These are phyloP conservation scores for Ctenopoma multispine DNA, from an alignment of 2,797 vertebrate species.

Conservation along the genomic window DNA sequence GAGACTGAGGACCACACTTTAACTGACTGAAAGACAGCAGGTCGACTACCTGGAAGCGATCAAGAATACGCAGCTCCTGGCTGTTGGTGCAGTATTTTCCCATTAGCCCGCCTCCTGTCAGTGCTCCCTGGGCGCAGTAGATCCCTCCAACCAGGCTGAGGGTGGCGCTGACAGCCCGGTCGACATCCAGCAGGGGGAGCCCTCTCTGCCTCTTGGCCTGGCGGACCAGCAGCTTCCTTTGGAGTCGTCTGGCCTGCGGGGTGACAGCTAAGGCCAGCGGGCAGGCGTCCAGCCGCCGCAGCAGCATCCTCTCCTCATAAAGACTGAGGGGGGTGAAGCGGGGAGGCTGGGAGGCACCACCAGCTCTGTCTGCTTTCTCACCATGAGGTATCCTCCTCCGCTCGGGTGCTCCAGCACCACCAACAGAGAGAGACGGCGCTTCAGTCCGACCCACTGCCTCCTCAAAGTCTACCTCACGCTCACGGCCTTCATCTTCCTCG, in stretches of 20 bases:
- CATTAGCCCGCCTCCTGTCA: constrained; percentile 48
- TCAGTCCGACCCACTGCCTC: constrained; percentile 61
- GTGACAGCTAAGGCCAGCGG: constrained; percentile 91
- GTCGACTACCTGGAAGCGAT: constrained; percentile 92
- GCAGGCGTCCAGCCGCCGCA: constrained; percentile 90
- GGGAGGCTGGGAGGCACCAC: constrained; percentile 44
- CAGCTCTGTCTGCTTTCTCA: constrained; percentile 70
- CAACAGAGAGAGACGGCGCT: constrained; percentile 37
- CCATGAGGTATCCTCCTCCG: constrained; percentile 80
- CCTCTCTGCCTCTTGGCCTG: constrained; percentile 93
- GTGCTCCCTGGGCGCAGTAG: constrained; percentile 86
- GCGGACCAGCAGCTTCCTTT: constrained; percentile 91
- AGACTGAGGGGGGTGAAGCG: constrained; percentile 84
- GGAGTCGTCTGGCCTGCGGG: constrained; percentile 89
- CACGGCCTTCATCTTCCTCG: constrained; percentile 89
- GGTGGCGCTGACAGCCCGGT: constrained; percentile 89
- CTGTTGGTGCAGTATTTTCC: constrained; percentile 87
- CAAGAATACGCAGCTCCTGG: constrained; percentile 92
- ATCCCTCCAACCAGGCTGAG: constrained; percentile 92
- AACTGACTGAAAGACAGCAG: neutral
- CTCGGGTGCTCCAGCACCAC: constrained; percentile 53
- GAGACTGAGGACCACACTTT: no score
- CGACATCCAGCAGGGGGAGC: constrained; percentile 93
- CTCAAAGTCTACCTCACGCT: constrained; percentile 82
- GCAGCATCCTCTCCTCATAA: constrained; percentile 92